A percentile compares a stretch with the other conserved stretches of the same genome.
phyloP scores from a whole-genome alignment of 2,797 vertebrate species.

The Phalanger gymnotis region DNA sequence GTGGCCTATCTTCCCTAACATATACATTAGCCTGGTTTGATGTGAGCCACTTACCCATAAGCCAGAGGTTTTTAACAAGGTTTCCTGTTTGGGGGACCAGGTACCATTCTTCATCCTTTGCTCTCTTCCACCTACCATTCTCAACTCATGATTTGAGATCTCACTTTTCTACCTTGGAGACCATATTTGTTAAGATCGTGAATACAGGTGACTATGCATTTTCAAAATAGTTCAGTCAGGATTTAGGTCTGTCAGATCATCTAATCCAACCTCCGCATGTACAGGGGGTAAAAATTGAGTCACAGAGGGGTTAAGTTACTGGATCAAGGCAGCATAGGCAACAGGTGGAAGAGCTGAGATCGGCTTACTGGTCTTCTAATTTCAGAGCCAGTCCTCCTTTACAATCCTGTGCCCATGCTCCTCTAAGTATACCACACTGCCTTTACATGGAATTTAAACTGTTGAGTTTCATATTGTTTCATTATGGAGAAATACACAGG shows the following conservation, averaged over 20 bases:
- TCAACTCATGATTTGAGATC: neutral
- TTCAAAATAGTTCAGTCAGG: neutral
- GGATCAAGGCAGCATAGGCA: neutral
- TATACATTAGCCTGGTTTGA: neutral
- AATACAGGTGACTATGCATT: neutral
- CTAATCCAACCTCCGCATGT: neutral
- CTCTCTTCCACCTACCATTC: neutral
- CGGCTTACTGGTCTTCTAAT: neutral
- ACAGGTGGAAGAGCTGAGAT: neutral
- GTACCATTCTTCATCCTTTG: neutral
- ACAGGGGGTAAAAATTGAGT: neutral
- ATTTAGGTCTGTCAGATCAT: neutral
- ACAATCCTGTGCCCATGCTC: neutral
- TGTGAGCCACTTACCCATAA: neutral
- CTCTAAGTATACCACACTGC: neutral
- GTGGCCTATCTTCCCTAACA: neutral
- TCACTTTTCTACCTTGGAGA: neutral
- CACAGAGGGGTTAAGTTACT: neutral
- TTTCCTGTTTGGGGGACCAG: neutral
- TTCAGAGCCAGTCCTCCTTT: neutral
- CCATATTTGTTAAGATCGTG: neutral
- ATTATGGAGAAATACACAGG: neutral
- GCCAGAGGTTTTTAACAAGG: neutral
- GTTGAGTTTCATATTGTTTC: neutral
- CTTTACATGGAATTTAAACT: neutral